Evolutionary conservation across 2,113 vertebrate species (phyloP).

Genomic region (Tetrao urogallus): DNA sequence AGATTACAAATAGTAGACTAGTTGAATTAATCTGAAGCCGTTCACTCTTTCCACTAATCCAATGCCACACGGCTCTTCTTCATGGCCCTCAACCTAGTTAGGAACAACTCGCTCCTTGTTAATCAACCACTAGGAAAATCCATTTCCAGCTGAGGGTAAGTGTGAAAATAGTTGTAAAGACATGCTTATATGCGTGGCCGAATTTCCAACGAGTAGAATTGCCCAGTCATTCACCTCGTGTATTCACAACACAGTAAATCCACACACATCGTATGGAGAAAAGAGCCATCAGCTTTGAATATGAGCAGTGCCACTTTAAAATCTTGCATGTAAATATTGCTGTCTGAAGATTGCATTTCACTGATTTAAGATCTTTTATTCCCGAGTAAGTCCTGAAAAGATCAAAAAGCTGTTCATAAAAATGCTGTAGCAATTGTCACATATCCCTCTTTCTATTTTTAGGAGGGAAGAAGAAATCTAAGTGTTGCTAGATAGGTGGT

Average conservation of each 20-base stretch:
- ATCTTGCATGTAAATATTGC: neutral
- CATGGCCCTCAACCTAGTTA: neutral
- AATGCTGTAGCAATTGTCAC: neutral
- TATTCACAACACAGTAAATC: slow-evolving; percentile 14
- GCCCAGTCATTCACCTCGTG: slow-evolving; percentile 6
- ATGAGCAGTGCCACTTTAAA: neutral
- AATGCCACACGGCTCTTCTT: slow-evolving; percentile 7
- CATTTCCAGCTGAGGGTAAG: slow-evolving; percentile 1
- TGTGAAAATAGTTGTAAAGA: slow-evolving; percentile 40
- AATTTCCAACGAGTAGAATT: neutral
- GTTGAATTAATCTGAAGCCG: slow-evolving; percentile 51
- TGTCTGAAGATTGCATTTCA: slow-evolving; percentile 2
- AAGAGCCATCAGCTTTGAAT: neutral
- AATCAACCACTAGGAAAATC: slow-evolving; percentile 43
- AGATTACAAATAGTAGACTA: slow-evolving; percentile 68
- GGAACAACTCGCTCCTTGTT: slow-evolving; percentile 1
- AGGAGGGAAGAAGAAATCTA: neutral
- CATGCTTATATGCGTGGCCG: neutral
- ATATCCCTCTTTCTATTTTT: neutral
- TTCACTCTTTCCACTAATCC: slow-evolving; percentile 37
- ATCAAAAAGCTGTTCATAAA: neutral
- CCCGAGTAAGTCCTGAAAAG: neutral
- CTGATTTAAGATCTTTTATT: neutral
- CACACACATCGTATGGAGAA: neutral
- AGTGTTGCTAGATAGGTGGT: neutral